Evolutionary conservation across 2,888 invertebrate genomes (phyloP).

Genomic region (Dryobotodes eremita): DNA sequence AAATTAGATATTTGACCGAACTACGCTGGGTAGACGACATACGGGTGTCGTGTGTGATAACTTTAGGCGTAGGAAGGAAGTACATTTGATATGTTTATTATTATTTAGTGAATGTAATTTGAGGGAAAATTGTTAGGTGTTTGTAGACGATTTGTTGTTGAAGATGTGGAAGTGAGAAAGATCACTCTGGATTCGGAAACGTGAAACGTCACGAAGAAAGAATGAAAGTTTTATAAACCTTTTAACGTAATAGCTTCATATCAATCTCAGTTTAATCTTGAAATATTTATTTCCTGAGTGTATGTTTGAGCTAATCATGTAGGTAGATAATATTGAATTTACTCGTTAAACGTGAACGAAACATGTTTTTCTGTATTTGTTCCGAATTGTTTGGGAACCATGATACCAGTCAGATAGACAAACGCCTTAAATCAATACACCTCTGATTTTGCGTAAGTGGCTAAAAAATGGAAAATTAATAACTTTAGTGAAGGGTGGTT

Average conservation of each 20-base stretch:
- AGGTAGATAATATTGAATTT: too few species aligned
- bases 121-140: slow-evolving; percentile 11
- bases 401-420: background rate
- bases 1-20: slow-evolving; percentile 74
- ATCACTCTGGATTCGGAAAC: background rate
- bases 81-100: slow-evolving; percentile 34
- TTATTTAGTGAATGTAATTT: slow-evolving; percentile 36
- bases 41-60: slow-evolving; percentile 8
- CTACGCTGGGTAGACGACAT: slow-evolving; percentile 43
- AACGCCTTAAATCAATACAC: too few species aligned
- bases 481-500: background rate
- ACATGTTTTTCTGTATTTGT: background rate
- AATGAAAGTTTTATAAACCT: background rate
- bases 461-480: background rate
- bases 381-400: background rate
- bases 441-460: background rate
- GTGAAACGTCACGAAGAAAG: background rate
- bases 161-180: background rate
- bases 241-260: background rate
- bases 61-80: slow-evolving; percentile 19
- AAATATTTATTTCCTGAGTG: background rate
- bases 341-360: background rate
- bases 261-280: background rate
- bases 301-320: background rate
- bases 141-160: slow-evolving; percentile 24